Evolutionary conservation across 1,140 invertebrate species (phyloP), one percentile per base, ranked within the genome.

Genomic region (Subanguina moxae): DNA sequence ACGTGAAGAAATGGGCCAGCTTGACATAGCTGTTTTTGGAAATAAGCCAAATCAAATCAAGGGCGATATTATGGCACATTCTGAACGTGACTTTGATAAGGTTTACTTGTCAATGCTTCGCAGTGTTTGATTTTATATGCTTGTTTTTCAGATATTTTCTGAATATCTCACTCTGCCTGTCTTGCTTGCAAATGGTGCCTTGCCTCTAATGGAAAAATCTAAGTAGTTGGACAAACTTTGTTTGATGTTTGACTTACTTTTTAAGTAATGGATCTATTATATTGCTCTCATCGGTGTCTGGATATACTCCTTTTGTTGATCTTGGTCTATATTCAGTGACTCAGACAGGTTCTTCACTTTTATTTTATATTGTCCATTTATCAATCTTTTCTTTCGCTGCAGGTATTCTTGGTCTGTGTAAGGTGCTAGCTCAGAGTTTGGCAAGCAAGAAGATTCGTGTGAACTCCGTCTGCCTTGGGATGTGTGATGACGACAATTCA

Each of bases 251-350:
- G 13, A 67, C 28, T 62, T 42, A 30, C 62, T 21, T 58, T 48
- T 67, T 52, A 48, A 74, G 73, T 9, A 72, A 75, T 32, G 67
- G 67, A 30, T 66, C 67, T 48, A 68, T 75, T 13, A 62, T 75
- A 3, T 28, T 61, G n/a, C 19, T 61, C 8, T 61, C 38, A 19
- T 95, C 92, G 1, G 90, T 95, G 73, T 89, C 88, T 65, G 93
- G 88, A 21, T 92, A 90, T 83, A 87, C 89, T 69, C 90, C 91
- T 27, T 88, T 92, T 78, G 82, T 85, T 90, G 74, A 90, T 3
- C 83, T 96, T 62, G 92, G 92, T 27, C 86, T 90, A 8, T 97
- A 97, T 84, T 91, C 90, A 43, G 88, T 96, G 0, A 93, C 90
- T 76, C 96, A 97, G 86, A 96, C 93, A 5, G 32, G 32, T 38